These are phyloP conservation scores for Desmophyllum pertusum DNA, from an alignment of 92 coral and sea anemone species.

Conservation along the genomic window DNA sequence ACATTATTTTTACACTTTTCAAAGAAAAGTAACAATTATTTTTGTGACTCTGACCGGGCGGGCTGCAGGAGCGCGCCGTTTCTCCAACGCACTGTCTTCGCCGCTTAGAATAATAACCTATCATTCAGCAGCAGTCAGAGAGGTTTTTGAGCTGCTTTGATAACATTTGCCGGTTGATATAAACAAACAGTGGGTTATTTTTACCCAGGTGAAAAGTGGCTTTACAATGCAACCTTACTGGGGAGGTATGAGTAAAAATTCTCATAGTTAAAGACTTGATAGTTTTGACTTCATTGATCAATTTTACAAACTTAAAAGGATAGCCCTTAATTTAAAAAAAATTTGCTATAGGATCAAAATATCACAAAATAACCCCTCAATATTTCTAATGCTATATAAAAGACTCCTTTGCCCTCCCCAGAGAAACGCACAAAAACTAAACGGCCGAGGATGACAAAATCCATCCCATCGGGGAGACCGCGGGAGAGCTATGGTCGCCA, in stretches of 20 bases:
- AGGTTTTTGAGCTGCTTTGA: background rate
- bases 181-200: background rate
- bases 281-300: background rate
- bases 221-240: background rate
- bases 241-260: background rate
- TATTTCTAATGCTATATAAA: background rate
- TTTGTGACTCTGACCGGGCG: no score
- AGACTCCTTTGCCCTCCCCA: slow-evolving; percentile 14
- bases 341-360: background rate
- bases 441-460: no score
- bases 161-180: background rate
- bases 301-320: background rate
- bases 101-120: background rate
- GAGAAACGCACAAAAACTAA: no score
- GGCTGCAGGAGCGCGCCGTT: no score
- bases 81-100: background rate
- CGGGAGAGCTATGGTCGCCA: no score
- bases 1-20: no score
- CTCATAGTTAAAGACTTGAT: background rate
- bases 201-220: background rate
- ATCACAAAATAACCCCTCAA: background rate
- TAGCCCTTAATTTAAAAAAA: background rate
- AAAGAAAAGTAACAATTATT: no score
- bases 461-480: no score
- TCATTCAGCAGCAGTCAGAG: background rate